Percentiles rank a stretch among this genome's conserved stretches.
These are phyloP conservation scores for Drosophila planitibia DNA, from an alignment of 2,888 invertebrate species.

Conservation along the genomic window DNA sequence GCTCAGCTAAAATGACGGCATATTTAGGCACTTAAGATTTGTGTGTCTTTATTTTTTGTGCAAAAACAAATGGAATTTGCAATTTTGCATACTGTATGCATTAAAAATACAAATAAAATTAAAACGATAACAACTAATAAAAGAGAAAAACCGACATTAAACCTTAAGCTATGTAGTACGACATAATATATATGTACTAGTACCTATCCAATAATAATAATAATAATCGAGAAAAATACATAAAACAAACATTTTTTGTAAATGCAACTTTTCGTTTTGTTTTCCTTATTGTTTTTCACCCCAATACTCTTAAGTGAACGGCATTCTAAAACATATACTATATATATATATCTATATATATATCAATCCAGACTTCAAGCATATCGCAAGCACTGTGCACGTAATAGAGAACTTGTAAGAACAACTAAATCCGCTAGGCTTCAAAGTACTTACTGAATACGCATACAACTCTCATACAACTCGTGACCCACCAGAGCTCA, in stretches of 20 bases:
- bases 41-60: conserved; percentile 55
- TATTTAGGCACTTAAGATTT: conserved; percentile 32
- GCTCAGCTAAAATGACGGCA: conserved; percentile 42
- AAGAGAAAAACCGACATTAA: conserved; percentile 32
- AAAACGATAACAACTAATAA: conserved; percentile 49
- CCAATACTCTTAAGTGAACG: conserved; percentile 35
- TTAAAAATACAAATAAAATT: conserved; percentile 52
- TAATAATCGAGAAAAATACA: conserved; percentile 54
- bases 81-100: conserved; percentile 72
- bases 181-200: conserved; percentile 57
- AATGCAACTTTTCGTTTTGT: conserved; percentile 49
- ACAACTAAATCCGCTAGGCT: conserved; percentile 48
- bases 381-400: conserved; percentile 72
- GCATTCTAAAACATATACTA: conserved; percentile 31
- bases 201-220: conserved; percentile 49
- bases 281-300: conserved; percentile 30
- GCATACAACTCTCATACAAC: conserved; percentile 14
- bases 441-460: conserved; percentile 32
- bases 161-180: conserved; percentile 58
- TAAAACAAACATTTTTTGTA: conserved; percentile 61
- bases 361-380: conserved; percentile 68
- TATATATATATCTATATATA: conserved; percentile 40
- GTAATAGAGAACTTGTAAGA: conserved; percentile 12
- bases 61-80: conserved; percentile 47
- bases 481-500: conserved; percentile 57